A percentile compares a stretch with the other conserved stretches of the same genome.
phyloP scores from a whole-genome alignment of 2,113 vertebrate species.

The Cettia cetti region DNA sequence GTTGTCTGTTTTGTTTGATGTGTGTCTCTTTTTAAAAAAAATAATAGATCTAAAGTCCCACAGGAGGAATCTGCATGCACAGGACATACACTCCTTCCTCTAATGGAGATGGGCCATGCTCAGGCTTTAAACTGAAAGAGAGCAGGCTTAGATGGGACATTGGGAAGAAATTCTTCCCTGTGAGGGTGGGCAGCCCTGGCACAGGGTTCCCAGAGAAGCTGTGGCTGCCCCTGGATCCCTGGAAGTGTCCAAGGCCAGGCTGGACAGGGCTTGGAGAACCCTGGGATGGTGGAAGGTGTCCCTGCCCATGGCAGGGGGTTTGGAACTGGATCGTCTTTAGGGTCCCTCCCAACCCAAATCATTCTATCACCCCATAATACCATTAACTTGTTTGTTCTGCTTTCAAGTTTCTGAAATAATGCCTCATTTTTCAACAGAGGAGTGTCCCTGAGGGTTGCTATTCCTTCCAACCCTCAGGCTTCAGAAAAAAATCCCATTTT shows the following conservation, averaged over 20 bases:
- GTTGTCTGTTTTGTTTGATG: neutral
- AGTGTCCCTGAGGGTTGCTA: neutral
- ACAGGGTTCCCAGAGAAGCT: neutral
- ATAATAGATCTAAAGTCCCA: neutral
- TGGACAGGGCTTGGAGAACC: accelerated
- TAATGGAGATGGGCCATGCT: neutral
- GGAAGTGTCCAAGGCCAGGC: neutral
- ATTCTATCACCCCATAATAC: neutral
- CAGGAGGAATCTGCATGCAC: neutral
- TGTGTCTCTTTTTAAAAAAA: neutral
- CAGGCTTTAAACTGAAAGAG: neutral
- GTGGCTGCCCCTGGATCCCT: neutral
- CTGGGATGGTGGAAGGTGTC: neutral
- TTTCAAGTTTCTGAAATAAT: neutral
- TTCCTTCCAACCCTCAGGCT: neutral
- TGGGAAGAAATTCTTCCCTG: neutral
- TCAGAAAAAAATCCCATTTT: neutral
- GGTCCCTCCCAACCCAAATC: neutral
- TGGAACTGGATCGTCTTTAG: accelerated
- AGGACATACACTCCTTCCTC: neutral
- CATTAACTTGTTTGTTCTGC: neutral
- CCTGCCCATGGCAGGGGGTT: neutral
- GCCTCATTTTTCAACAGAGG: neutral
- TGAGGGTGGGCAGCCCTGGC: accelerated
- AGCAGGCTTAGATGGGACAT: accelerated